phyloP scores from a whole-genome alignment of 1,140 invertebrate species.

The Laodelphax striatellus region DNA sequence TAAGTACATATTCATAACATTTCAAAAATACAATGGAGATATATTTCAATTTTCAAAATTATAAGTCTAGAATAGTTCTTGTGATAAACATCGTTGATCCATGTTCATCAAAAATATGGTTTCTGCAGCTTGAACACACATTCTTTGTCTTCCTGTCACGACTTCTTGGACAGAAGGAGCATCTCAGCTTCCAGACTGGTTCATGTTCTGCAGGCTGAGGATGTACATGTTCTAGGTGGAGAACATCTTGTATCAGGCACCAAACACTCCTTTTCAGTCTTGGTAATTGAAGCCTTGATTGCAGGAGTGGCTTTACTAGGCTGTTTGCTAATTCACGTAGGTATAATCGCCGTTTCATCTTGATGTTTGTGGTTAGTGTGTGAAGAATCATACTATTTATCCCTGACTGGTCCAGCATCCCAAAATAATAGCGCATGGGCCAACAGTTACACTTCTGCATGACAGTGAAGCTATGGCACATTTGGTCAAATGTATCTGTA shows the following conservation, averaged over 20 bases:
- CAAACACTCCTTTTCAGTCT: not conserved
- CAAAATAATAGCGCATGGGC: not conserved
- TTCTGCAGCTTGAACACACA: conserved; percentile 6
- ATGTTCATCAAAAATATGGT: conserved; percentile 3
- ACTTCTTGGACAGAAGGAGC: conserved; percentile 1
- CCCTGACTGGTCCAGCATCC: not conserved
- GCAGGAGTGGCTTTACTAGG: not conserved
- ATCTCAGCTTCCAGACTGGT: not conserved
- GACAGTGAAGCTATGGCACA: not conserved
- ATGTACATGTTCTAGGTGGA: not conserved
- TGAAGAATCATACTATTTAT: not conserved
- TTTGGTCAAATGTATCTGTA: not conserved
- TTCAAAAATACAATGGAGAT: too few relatives aligned
- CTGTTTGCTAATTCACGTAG: not conserved
- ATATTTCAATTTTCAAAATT: too few relatives aligned
- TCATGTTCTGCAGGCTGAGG: not conserved
- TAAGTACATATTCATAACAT: too few relatives aligned
- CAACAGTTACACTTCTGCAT: not conserved
- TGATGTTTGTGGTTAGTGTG: not conserved
- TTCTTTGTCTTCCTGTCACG: conserved; percentile 9
- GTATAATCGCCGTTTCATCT: not conserved
- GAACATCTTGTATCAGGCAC: not conserved
- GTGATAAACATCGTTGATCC: not conserved
- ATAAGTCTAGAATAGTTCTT: too few relatives aligned
- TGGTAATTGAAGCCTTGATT: not conserved